These are phyloP conservation scores for Drosophila pseudoobscura DNA, from an alignment of 1,140 invertebrate genomes.

Conservation along the genomic window DNA sequence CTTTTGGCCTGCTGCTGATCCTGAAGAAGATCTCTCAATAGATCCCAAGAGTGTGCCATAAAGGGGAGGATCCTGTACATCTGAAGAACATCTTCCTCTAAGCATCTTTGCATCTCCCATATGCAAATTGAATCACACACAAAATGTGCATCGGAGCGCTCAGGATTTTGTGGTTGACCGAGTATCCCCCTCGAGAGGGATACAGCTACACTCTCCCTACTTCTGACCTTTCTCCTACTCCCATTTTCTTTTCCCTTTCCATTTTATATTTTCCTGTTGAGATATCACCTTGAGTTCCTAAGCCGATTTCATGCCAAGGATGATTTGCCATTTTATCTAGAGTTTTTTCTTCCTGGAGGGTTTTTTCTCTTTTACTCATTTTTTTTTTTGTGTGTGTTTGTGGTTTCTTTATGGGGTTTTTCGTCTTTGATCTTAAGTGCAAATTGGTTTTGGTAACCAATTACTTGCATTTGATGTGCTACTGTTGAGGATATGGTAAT, in stretches of 20 bases:
- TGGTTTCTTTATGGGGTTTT: slow-evolving; percentile 32
- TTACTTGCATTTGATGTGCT: slow-evolving; percentile 10
- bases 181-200: slow-evolving; percentile 30
- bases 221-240: slow-evolving; percentile 37
- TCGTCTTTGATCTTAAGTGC: slow-evolving; percentile 58
- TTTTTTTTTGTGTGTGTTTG: slow-evolving; percentile 16
- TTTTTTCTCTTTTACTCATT: slow-evolving; percentile 8
- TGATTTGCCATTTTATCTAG: slow-evolving; percentile 63
- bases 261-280: slow-evolving; percentile 21
- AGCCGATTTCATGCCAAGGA: slow-evolving; percentile 73
- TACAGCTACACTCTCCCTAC: slow-evolving; percentile 57
- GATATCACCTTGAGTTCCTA: slow-evolving; percentile 70
- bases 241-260: not conserved
- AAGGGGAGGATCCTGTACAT: slow-evolving; percentile 27
- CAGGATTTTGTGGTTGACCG: slow-evolving; percentile 64
- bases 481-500: not conserved
- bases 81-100: slow-evolving; percentile 24
- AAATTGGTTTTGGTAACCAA: slow-evolving; percentile 58
- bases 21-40: slow-evolving; percentile 22
- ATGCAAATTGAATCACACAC: slow-evolving; percentile 57
- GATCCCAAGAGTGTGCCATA: slow-evolving; percentile 27
- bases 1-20: slow-evolving; percentile 23
- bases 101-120: slow-evolving; percentile 23
- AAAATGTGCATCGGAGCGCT: slow-evolving; percentile 2
- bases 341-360: slow-evolving; percentile 17